Conservation (phyloP, 2,113 vertebrate genomes). For the Salminus brasiliensis region DNA sequence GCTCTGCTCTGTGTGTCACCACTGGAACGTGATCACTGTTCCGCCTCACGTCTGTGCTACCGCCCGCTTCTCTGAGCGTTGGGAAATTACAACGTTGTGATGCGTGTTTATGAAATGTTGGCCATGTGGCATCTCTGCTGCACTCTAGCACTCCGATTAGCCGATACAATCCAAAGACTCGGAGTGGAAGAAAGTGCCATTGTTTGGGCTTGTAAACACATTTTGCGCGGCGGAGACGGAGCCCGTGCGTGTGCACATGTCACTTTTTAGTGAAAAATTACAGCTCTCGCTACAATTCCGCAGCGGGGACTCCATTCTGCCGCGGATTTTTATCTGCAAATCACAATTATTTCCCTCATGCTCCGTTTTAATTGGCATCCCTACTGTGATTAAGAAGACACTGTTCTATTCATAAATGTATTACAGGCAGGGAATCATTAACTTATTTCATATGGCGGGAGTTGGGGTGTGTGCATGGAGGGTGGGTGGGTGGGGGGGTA, state of each 20-base stretch:
- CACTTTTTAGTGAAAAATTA: constrained; percentile 82
- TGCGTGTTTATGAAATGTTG: neutral
- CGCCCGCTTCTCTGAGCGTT: neutral
- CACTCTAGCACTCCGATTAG: neutral
- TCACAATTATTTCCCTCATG: constrained; percentile 83
- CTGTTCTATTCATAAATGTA: constrained; percentile 81
- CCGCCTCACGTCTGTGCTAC: neutral
- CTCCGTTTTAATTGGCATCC: constrained; percentile 78
- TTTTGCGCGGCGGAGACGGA: constrained; percentile 57
- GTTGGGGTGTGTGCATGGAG: constrained; percentile 13
- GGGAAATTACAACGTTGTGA: neutral
- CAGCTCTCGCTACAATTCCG: constrained; percentile 79
- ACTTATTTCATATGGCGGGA: constrained; percentile 73
- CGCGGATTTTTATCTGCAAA: constrained; percentile 80
- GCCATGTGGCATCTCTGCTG: neutral
- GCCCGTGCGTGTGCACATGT: constrained; percentile 69
- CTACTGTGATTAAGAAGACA: constrained; percentile 77
- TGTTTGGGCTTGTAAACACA: constrained; percentile 48
- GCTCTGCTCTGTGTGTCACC: too few relatives aligned
- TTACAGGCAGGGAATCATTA: constrained; percentile 78
- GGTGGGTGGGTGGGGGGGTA: constrained; percentile 64
- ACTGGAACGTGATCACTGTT: neutral
- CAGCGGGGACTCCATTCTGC: constrained; percentile 74
- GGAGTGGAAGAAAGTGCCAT: constrained; percentile 47
- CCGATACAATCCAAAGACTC: constrained; percentile 11